A percentile compares a stretch with the other conserved stretches of the same genome.
phyloP scores from a whole-genome alignment of 2,797 vertebrate species.

The Cetoscarus ocellatus region DNA sequence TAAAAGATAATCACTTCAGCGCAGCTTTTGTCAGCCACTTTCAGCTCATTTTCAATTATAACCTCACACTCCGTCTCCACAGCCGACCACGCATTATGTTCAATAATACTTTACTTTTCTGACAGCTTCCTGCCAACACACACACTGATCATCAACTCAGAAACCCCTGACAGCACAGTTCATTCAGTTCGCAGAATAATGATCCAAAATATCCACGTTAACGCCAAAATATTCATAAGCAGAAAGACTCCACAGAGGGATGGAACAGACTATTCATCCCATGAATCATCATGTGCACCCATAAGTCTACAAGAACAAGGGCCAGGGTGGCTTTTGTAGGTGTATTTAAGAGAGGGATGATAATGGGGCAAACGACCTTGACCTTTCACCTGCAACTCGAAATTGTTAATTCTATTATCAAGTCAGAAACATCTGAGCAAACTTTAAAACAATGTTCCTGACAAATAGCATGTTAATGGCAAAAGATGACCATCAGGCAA shows the following conservation, averaged over 20 bases:
- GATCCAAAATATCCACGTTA: constrained; percentile 20
- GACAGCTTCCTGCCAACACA: constrained; percentile 17
- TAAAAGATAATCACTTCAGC: constrained; percentile 81
- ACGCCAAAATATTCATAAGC: constrained; percentile 17
- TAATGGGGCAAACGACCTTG: too few relatives aligned
- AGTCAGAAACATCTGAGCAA: too few relatives aligned
- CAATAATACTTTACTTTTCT: constrained; percentile 51
- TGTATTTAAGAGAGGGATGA: too few relatives aligned
- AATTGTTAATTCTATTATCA: too few relatives aligned
- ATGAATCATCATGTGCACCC: too few relatives aligned
- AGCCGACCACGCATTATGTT: constrained; percentile 60
- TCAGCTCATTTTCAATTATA: constrained; percentile 79
- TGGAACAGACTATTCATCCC: too few relatives aligned
- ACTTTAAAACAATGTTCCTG: too few relatives aligned
- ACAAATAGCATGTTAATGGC: too few relatives aligned
- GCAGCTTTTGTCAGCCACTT: constrained; percentile 74
- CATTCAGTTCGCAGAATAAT: constrained; percentile 16
- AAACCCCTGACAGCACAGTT: constrained; percentile 18
- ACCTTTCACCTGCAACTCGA: too few relatives aligned
- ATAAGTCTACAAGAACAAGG: too few relatives aligned
- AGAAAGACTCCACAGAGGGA: constrained; percentile 4
- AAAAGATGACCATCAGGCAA: too few relatives aligned
- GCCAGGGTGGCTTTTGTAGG: too few relatives aligned
- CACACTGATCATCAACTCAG: constrained; percentile 6
- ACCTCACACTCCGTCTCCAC: constrained; percentile 35